Evolutionary conservation across 2,888 invertebrate genomes (phyloP).

Genomic region (Phaedon cochleariae): DNA sequence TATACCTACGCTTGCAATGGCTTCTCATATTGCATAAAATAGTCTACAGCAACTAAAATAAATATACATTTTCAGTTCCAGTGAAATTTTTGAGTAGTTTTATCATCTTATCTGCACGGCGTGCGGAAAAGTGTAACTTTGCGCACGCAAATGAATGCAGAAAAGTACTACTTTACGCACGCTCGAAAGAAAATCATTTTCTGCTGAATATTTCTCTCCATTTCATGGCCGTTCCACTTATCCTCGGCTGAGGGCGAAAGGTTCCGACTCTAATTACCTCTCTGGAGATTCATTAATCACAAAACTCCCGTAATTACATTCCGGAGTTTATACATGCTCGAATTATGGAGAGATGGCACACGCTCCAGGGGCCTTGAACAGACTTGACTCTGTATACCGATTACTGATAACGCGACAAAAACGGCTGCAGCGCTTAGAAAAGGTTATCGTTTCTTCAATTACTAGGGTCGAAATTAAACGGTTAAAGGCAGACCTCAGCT

Average conservation of each 20-base stretch:
- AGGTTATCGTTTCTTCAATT: constrained; percentile 53
- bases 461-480: constrained; percentile 19
- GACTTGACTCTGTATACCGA: constrained; percentile 52
- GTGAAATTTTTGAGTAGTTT: too few species aligned
- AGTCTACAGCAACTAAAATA: too few species aligned
- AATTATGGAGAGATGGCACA: constrained; percentile 49
- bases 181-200: background rate
- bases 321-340: constrained; percentile 60
- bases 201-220: background rate
- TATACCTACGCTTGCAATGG: too few species aligned
- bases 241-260: constrained; percentile 54
- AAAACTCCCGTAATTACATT: constrained; percentile 62
- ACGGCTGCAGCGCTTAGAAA: constrained; percentile 36
- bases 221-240: background rate
- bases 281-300: constrained; percentile 63
- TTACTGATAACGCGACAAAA: constrained; percentile 55
- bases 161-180: too few species aligned
- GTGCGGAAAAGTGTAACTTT: too few species aligned
- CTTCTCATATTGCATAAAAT: too few species aligned
- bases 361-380: constrained; percentile 44
- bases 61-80: too few species aligned
- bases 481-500: background rate
- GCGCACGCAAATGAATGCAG: too few species aligned
- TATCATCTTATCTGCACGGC: too few species aligned
- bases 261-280: constrained; percentile 63